Conservation (phyloP, 2,113 vertebrate genomes). For the Cynoglossus semilaevis region DNA sequence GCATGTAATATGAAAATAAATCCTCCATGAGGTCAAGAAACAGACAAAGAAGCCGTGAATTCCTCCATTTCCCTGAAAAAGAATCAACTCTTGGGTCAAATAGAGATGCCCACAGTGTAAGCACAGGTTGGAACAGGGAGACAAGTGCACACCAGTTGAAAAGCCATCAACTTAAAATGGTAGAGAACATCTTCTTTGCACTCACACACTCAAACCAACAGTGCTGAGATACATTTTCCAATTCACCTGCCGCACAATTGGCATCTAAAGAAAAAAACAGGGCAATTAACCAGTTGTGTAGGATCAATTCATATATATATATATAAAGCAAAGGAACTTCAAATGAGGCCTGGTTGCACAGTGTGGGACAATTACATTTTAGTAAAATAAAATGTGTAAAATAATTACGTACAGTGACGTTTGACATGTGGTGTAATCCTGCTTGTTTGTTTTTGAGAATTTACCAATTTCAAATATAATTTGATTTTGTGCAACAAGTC, state of each 20-base stretch:
- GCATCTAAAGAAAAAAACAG: slow-evolving; percentile 99
- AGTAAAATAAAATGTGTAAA: not conserved
- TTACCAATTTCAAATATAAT: slow-evolving; percentile 26
- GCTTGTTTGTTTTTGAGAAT: not conserved
- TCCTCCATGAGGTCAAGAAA: slow-evolving; percentile 10
- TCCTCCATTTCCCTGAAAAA: slow-evolving; percentile 80
- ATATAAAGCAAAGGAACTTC: slow-evolving; percentile 63
- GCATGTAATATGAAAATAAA: not conserved
- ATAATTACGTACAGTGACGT: not conserved
- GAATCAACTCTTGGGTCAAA: slow-evolving; percentile 17
- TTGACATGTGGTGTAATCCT: not conserved
- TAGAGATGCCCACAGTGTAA: slow-evolving; percentile 84
- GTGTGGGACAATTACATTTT: slow-evolving; percentile 28
- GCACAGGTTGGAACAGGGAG: slow-evolving; percentile 79
- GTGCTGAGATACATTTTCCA: slow-evolving; percentile 99
- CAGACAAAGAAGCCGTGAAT: slow-evolving; percentile 17
- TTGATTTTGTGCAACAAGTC: slow-evolving; percentile 69
- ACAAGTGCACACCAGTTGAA: slow-evolving; percentile 86
- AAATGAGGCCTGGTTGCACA: slow-evolving; percentile 70
- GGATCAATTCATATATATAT: slow-evolving; percentile 61
- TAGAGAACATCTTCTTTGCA: slow-evolving; percentile 96
- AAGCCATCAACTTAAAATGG: slow-evolving; percentile 85
- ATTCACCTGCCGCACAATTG: slow-evolving; percentile 96
- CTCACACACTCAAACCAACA: slow-evolving; percentile 97
- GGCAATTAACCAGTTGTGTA: slow-evolving; percentile 85